These are phyloP conservation scores for Pyrocephalus nanus DNA, from an alignment of 2,797 vertebrate genomes.

Conservation along the genomic window DNA sequence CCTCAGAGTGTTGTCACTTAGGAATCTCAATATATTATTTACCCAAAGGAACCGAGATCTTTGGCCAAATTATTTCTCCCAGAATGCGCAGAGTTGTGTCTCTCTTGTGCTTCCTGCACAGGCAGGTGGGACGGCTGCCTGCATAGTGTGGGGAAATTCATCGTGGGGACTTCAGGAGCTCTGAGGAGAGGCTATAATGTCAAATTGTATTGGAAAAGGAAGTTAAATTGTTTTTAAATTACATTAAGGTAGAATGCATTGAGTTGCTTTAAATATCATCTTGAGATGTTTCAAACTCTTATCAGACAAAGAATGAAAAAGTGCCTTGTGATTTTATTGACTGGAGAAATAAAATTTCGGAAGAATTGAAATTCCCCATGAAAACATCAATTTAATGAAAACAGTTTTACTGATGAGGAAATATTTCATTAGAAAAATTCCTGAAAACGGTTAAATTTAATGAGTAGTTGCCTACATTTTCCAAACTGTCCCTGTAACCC, in stretches of 20 bases:
- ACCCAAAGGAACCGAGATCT: not conserved
- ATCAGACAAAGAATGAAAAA: not conserved
- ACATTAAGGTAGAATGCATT: not conserved
- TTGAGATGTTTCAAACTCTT: not conserved
- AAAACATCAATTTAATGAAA: not conserved
- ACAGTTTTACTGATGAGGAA: not conserved
- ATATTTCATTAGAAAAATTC: not conserved
- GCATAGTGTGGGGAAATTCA: not conserved
- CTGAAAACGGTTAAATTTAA: not conserved
- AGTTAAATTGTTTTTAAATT: not conserved
- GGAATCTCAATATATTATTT: not conserved
- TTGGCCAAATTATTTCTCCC: not conserved
- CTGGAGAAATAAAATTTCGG: not conserved
- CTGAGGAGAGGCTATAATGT: not conserved
- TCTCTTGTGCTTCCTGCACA: not conserved
- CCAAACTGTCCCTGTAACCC: not conserved
- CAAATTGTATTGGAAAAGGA: not conserved
- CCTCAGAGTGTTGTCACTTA: not conserved
- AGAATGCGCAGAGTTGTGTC: not conserved
- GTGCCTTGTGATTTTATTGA: not conserved
- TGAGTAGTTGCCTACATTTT: not conserved
- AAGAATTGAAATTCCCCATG: not conserved
- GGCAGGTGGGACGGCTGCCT: not conserved
- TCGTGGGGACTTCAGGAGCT: not conserved
- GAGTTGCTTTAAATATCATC: not conserved